Evolutionary conservation across 2,113 vertebrate species (phyloP).

Genomic region (Vidua macroura): DNA sequence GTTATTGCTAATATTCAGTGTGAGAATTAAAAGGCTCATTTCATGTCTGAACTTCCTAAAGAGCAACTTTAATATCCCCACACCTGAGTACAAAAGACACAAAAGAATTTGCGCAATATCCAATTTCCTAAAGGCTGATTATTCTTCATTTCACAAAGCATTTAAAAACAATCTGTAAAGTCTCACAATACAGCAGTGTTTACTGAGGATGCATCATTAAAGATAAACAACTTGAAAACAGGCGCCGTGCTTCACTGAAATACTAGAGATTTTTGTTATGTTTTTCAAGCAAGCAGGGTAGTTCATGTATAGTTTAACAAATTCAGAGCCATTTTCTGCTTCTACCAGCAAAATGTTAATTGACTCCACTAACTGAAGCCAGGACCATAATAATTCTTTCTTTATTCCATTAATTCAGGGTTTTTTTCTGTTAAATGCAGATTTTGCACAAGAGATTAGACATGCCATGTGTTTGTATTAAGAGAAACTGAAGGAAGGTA

Average conservation of each 20-base stretch:
- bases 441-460: not conserved
- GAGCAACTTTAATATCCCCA: not conserved
- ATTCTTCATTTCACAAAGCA: not conserved
- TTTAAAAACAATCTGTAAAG: conserved; percentile 21
- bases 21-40: not conserved
- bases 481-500: not conserved
- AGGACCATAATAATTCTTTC: not conserved
- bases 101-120: not conserved
- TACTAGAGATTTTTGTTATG: not conserved
- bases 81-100: not conserved
- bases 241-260: not conserved
- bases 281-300: conserved; percentile 7
- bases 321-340: not conserved
- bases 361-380: not conserved
- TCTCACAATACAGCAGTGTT: conserved; percentile 38
- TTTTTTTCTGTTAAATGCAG: not conserved
- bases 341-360: not conserved
- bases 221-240: conserved; percentile 55
- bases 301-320: not conserved
- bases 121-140: not conserved
- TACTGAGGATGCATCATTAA: conserved; percentile 2
- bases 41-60: not conserved
- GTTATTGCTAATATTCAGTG: not conserved
- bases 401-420: not conserved
- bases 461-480: not conserved